Percentiles rank a stretch among this genome's conserved stretches.
Conservation (phyloP, 2,113 vertebrate species). For the Aepyceros melampus region DNA sequence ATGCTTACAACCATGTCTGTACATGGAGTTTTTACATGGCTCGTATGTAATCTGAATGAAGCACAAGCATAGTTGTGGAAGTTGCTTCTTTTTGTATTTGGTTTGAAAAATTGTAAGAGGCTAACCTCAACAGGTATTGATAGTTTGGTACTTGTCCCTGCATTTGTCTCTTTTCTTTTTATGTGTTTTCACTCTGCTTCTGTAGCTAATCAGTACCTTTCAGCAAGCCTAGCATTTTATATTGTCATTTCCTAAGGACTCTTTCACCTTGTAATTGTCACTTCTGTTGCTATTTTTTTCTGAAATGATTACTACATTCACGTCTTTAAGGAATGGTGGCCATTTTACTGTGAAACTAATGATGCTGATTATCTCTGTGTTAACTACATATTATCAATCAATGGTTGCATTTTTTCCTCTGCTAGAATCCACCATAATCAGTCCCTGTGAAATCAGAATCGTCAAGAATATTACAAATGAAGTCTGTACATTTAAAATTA, state of each 20-base stretch:
- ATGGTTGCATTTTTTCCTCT: not conserved
- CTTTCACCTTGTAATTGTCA: not conserved
- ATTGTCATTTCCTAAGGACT: not conserved
- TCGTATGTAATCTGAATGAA: not conserved
- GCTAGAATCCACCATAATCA: not conserved
- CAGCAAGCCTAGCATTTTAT: not conserved
- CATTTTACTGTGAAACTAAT: slow-evolving; percentile 32
- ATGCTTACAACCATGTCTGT: not conserved
- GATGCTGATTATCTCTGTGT: not conserved
- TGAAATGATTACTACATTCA: not conserved
- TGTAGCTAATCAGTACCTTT: not conserved
- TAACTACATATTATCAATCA: not conserved
- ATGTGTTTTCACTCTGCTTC: not conserved
- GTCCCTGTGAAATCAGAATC: not conserved
- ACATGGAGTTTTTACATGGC: rapidly evolving
- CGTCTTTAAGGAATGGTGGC: not conserved
- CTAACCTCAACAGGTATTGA: not conserved
- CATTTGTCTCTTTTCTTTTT: not conserved
- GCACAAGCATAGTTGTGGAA: not conserved
- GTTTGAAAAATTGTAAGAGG: not conserved
- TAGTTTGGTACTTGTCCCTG: not conserved
- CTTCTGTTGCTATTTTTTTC: not conserved
- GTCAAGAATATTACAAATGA: not conserved
- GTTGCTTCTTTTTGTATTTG: not conserved
- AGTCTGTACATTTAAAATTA: not conserved